These are phyloP conservation scores for Cyrtonyx montezumae DNA, from an alignment of 2,113 vertebrate species.

Conservation along the genomic window DNA sequence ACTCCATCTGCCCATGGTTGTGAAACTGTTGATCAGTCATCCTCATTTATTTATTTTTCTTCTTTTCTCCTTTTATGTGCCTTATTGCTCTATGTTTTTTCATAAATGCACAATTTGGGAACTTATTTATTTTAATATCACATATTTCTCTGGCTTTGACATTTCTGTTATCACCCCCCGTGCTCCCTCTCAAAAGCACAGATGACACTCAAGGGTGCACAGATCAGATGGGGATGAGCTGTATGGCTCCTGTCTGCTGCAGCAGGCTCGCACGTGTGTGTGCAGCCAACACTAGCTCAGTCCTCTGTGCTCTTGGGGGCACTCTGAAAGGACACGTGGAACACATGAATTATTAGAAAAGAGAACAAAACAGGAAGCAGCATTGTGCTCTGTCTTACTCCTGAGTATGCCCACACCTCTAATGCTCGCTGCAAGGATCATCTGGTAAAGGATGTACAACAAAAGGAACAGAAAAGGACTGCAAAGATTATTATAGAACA, in stretches of 20 bases:
- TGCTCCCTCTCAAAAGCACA: neutral
- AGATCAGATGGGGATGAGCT: rapidly evolving
- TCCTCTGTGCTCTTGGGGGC: neutral
- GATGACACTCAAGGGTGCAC: neutral
- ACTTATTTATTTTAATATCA: neutral
- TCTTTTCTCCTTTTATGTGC: neutral
- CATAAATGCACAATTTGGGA: neutral
- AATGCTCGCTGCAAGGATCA: neutral
- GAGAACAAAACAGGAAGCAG: conserved; percentile 12
- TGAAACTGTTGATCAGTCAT: too few species aligned
- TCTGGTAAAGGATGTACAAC: neutral
- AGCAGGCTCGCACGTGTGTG: rapidly evolving
- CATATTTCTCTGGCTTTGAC: neutral
- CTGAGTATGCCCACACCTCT: neutral
- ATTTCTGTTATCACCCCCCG: neutral
- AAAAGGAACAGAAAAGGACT: neutral
- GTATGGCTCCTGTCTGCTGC: rapidly evolving
- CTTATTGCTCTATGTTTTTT: neutral
- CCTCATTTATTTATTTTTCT: too few species aligned
- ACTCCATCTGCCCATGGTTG: neutral
- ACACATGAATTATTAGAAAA: neutral
- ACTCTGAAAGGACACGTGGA: rapidly evolving
- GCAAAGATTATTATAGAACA: neutral
- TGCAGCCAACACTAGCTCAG: neutral
- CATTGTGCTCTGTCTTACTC: neutral